Base-by-base conservation (phyloP, 2,888 invertebrate genomes). In the Phlogophora meticulosa region DNA sequence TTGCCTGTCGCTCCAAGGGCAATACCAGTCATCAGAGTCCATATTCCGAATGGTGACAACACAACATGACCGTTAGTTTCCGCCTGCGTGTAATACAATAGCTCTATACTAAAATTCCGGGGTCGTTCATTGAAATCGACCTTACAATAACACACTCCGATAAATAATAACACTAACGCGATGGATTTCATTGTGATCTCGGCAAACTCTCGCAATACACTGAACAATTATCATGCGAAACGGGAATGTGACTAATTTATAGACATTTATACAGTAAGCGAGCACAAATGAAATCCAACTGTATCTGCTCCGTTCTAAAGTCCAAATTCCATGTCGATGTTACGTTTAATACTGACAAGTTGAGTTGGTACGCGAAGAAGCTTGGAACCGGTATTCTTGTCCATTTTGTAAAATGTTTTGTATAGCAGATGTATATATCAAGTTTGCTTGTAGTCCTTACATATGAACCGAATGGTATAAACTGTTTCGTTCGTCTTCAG, bases 41-140 rank as follows among this genome's bases (percentile, higher is more conserved):
- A 96, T 80, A 96, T 93, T 74, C 95, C 95, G 60, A 94, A 94
- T 0, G 96, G 96, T 1, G 95, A 94, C 62, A 95, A 91, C 62
- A 95, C 95, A 0, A 94, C 92, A 79, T 95, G 95, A 0, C 93
- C 92, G 2, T 88, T 85, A 0, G 91, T 91, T 72, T 93, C 90
- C 17, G 84, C 72, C 22, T 92, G 93, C 3, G 95, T 94, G 45
- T 90, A 87, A 72, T 95, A 89, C n/a, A 95, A 75, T 0, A 95
- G 72, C 76, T 94, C 94, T 11, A 95, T 88, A 70, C 95, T 95
- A 70, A 95, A 95, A 69, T 94, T 95, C 55, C 94, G 88, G 13
- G 94, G 91, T 69, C 94, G 83, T 22, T 90, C 92, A 84, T 89
- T 92, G 73, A 94, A 95, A 11, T 94, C 92, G 13, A 89, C 72